Evolutionary conservation across 2,113 vertebrate species (phyloP).

Genomic region (Hepsetus odoe): DNA sequence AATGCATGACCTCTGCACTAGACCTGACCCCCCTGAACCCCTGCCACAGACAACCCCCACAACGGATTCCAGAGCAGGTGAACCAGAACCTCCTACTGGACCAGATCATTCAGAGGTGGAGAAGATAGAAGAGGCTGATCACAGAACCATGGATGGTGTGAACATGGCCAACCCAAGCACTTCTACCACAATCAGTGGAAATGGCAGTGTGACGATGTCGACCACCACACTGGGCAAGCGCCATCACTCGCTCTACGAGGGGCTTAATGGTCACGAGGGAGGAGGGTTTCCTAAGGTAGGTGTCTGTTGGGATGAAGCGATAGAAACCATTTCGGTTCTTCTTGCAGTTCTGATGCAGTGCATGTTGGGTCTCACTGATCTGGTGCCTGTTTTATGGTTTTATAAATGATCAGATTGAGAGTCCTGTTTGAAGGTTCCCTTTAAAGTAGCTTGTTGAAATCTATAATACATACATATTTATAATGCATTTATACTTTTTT

Average conservation of each 20-base stretch:
- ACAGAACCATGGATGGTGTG: slow-evolving; percentile 19
- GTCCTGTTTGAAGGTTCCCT: too few relatives aligned
- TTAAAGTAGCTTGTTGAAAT: too few relatives aligned
- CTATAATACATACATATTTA: too few relatives aligned
- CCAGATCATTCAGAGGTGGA: slow-evolving; percentile 52
- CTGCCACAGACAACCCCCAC: slow-evolving; percentile 53
- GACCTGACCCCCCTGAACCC: slow-evolving; percentile 63
- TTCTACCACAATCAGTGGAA: slow-evolving; percentile 46
- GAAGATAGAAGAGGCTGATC: slow-evolving; percentile 48
- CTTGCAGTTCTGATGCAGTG: too few relatives aligned
- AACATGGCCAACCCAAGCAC: slow-evolving; percentile 49
- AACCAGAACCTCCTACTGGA: slow-evolving; percentile 48
- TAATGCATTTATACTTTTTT: too few relatives aligned
- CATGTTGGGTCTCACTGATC: too few relatives aligned
- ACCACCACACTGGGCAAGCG: slow-evolving; percentile 69
- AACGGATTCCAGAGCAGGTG: slow-evolving; percentile 56
- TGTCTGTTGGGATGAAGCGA: neutral
- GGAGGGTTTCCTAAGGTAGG: slow-evolving; percentile 71
- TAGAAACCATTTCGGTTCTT: too few relatives aligned
- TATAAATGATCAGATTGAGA: too few relatives aligned
- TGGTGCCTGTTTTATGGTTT: too few relatives aligned
- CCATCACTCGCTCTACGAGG: slow-evolving; percentile 75
- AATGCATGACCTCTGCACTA: slow-evolving; percentile 76
- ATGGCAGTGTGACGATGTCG: slow-evolving; percentile 20
- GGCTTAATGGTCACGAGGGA: slow-evolving; percentile 71